Evolutionary conservation across 2,888 invertebrate species (phyloP).

Genomic region (Pandemis cinnamomeana): DNA sequence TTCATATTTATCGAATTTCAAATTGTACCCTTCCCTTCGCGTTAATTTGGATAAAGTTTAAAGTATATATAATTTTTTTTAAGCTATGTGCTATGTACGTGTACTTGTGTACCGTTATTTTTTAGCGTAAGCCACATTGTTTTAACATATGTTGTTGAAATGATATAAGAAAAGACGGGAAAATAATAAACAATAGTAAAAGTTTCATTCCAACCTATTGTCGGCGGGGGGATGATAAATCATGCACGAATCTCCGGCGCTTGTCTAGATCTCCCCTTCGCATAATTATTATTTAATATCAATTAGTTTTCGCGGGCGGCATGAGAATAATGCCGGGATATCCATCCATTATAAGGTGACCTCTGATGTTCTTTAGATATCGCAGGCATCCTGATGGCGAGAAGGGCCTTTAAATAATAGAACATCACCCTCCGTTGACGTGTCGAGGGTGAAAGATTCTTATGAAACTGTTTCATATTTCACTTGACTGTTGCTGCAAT

Average conservation of each 20-base stretch:
- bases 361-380: slow-evolving; percentile 26
- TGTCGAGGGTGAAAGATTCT: slow-evolving; percentile 43
- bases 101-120: no score
- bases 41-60: not conserved
- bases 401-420: slow-evolving; percentile 48
- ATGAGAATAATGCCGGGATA: slow-evolving; percentile 42
- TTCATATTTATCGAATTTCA: no score
- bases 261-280: slow-evolving; percentile 54
- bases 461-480: slow-evolving; percentile 52
- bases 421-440: slow-evolving; percentile 39
- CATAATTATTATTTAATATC: slow-evolving; percentile 68
- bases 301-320: slow-evolving; percentile 58
- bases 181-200: slow-evolving; percentile 9
- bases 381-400: not conserved
- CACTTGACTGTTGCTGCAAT: slow-evolving; percentile 47
- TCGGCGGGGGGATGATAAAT: slow-evolving; percentile 21
- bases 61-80: no score
- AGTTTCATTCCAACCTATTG: slow-evolving; percentile 25
- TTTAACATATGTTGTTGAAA: slow-evolving; percentile 1
- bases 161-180: not conserved
- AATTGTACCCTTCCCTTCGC: no score
- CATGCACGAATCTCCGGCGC: slow-evolving; percentile 16
- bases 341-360: slow-evolving; percentile 51
- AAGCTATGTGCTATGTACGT: no score
- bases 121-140: not conserved